Conservation (phyloP, 1,140 invertebrate genomes). For the Calosoma granatense region DNA sequence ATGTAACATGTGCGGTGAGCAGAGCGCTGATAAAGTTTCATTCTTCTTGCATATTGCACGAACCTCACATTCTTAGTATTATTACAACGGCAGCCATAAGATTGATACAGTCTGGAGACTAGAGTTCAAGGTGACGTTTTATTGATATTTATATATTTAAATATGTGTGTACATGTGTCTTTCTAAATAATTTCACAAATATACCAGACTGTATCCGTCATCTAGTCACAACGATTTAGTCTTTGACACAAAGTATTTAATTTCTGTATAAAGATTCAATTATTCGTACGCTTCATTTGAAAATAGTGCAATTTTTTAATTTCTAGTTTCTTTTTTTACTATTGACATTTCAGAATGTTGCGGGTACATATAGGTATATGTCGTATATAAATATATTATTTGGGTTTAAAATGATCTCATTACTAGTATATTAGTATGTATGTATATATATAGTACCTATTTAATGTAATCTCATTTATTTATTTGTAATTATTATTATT, state of each 20-base stretch:
- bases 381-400: neutral
- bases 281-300: neutral
- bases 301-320: neutral
- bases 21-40: conserved; percentile 67
- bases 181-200: too few species aligned
- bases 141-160: too few species aligned
- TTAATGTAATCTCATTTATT: neutral
- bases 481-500: neutral
- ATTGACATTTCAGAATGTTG: neutral
- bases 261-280: too few species aligned
- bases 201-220: too few species aligned
- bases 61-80: conserved; percentile 57
- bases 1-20: conserved; percentile 88
- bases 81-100: too few species aligned
- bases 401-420: too few species aligned
- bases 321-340: neutral
- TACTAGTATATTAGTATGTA: too few species aligned
- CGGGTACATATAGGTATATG: neutral
- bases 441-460: neutral
- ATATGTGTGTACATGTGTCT: too few species aligned
- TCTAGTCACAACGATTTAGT: too few species aligned
- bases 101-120: too few species aligned
- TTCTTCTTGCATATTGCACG: conserved; percentile 89
- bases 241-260: too few species aligned
- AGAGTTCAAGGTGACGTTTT: too few species aligned